Conservation (phyloP, 2,888 invertebrate species). For the Netelia fuscicornis region DNA sequence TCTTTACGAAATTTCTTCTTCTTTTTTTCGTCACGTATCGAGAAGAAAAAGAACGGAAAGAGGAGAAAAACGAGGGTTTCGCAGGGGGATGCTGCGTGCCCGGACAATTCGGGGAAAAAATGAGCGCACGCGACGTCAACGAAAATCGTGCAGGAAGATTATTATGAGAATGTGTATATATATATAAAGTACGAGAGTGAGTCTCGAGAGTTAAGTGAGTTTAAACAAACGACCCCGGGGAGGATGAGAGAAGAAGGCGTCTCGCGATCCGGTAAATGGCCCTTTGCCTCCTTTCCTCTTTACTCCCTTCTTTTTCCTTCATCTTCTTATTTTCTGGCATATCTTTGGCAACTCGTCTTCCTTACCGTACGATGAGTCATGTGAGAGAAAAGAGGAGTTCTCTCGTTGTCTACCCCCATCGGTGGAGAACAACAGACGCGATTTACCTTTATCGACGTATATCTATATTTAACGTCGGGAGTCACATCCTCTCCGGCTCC, state of each 20-base stretch:
- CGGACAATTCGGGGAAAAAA: conserved; percentile 52
- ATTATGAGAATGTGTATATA: conserved; percentile 13
- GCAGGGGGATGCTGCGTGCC: conserved; percentile 25
- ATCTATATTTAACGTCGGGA: conserved; percentile 1
- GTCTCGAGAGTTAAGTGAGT: conserved; percentile 72
- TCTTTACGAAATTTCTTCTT: conserved; percentile 6
- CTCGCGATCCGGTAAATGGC: conserved; percentile 67
- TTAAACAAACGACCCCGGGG: conserved; percentile 72
- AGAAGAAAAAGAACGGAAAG: background rate
- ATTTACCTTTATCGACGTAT: conserved; percentile 31
- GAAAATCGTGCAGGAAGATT: conserved; percentile 30
- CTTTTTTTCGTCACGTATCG: background rate
- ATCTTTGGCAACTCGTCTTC: conserved; percentile 59
- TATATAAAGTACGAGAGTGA: conserved; percentile 19
- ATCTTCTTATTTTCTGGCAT: conserved; percentile 42
- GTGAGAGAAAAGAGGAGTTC: conserved; percentile 45
- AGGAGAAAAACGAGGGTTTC: background rate
- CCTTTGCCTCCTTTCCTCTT: conserved; percentile 40
- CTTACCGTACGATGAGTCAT: conserved; percentile 64
- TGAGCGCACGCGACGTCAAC: conserved; percentile 61
- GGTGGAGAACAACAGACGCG: conserved; percentile 5
- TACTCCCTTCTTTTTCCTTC: conserved; percentile 11
- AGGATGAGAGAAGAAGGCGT: conserved; percentile 44
- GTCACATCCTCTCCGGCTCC: conserved; percentile 41
- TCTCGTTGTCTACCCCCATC: conserved; percentile 2